These are phyloP conservation scores for Podarcis lilfordi DNA, from an alignment of 2,797 vertebrate genomes.

Conservation along the genomic window DNA sequence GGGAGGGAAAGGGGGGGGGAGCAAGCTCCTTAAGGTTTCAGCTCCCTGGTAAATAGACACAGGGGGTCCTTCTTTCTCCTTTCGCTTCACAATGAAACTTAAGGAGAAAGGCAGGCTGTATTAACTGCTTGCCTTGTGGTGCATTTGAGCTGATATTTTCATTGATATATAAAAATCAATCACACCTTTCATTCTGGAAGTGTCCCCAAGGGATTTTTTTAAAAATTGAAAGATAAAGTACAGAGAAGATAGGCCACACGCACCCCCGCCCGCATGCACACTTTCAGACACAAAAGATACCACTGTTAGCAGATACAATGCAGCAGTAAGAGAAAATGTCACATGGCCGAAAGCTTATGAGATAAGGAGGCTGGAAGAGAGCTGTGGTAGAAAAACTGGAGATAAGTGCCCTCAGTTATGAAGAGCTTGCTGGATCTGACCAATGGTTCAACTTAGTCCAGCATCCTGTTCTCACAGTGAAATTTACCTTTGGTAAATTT, in stretches of 20 bases:
- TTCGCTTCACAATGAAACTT: conserved; percentile 1
- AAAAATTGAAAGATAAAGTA: neutral
- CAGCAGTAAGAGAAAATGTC: neutral
- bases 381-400: neutral
- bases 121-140: neutral
- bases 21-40: too few species aligned
- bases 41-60: neutral
- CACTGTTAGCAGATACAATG: neutral
- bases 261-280: too few species aligned
- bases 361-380: neutral
- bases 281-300: neutral
- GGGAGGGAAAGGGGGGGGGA: too few species aligned
- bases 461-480: too few species aligned
- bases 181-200: conserved; percentile 1
- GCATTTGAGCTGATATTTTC: neutral
- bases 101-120: neutral
- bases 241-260: neutral
- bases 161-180: conserved; percentile 16
- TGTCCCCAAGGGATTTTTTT: neutral
- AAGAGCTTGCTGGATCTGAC: too few species aligned
- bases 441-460: too few species aligned
- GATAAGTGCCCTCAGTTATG: neutral
- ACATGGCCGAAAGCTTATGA: neutral
- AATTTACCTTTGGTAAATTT: too few species aligned
- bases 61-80: neutral